A percentile compares a stretch with the other conserved stretches of the same genome.
These are phyloP conservation scores for Isotomurus palustris DNA, from an alignment of 2,888 invertebrate species.

Conservation along the genomic window DNA sequence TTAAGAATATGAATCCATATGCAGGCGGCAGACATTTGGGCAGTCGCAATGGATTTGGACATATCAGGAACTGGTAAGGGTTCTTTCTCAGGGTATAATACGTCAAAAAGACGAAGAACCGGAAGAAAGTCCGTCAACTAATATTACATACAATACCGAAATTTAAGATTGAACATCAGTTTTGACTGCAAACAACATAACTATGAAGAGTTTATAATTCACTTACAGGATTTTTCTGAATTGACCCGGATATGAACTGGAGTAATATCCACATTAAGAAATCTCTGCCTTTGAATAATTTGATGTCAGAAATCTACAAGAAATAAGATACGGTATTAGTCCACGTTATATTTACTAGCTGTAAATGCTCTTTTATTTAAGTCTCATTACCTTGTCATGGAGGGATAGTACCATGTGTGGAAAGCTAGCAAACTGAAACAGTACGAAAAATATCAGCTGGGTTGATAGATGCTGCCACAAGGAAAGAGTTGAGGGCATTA, in stretches of 20 bases:
- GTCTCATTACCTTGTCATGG: slow-evolving; percentile 65
- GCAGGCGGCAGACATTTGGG: slow-evolving; percentile 89
- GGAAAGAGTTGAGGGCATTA: slow-evolving; percentile 65
- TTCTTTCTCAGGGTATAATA: slow-evolving; percentile 76
- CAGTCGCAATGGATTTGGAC: slow-evolving; percentile 76
- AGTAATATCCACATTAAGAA: slow-evolving; percentile 98
- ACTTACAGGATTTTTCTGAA: slow-evolving; percentile 81
- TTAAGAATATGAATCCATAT: slow-evolving; percentile 95
- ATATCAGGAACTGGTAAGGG: slow-evolving; percentile 84
- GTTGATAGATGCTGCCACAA: slow-evolving; percentile 90
- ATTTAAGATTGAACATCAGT: not conserved
- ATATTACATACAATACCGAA: slow-evolving; percentile 36
- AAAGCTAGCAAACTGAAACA: slow-evolving; percentile 90
- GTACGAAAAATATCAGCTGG: slow-evolving; percentile 83
- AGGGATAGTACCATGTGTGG: slow-evolving; percentile 85
- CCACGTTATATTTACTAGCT: not conserved
- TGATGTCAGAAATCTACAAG: slow-evolving; percentile 64
- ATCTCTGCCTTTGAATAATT: slow-evolving; percentile 84
- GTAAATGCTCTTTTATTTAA: not conserved
- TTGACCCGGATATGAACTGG: slow-evolving; percentile 95
- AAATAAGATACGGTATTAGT: slow-evolving; percentile 1
- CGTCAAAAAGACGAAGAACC: slow-evolving; percentile 82
- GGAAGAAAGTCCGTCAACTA: slow-evolving; percentile 79
- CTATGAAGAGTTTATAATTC: slow-evolving; percentile 5
- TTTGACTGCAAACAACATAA: no score